phyloP scores from a whole-genome alignment of 2,113 vertebrate genomes.

The Bujurquina vittata region DNA sequence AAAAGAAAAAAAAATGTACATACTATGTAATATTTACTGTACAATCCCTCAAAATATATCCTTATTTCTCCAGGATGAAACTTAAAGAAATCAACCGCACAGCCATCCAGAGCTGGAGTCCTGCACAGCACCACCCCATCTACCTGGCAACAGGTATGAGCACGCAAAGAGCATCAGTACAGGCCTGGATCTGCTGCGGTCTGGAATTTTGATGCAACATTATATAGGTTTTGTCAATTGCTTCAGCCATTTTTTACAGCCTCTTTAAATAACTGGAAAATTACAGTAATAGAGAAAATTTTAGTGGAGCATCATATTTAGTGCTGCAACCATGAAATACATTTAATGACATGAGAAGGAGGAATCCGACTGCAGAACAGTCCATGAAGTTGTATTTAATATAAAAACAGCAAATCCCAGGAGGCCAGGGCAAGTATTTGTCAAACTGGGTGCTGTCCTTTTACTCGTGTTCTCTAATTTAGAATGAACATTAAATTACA shows the following conservation, averaged over 20 bases:
- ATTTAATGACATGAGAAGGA: not conserved
- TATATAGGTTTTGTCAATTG: not conserved
- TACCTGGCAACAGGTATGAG: slow-evolving; percentile 92
- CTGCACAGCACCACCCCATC: slow-evolving; percentile 92
- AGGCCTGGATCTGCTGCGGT: not conserved
- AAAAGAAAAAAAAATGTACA: not conserved
- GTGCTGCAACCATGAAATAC: not conserved
- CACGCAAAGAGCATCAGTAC: not conserved
- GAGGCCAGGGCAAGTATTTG: not conserved
- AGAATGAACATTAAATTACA: not conserved
- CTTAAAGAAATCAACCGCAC: slow-evolving; percentile 95
- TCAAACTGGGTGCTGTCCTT: not conserved
- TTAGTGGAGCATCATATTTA: not conserved
- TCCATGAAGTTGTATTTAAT: not conserved
- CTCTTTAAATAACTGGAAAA: not conserved
- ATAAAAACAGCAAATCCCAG: not conserved
- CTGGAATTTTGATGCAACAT: not conserved
- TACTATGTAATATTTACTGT: not conserved
- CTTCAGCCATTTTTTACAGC: not conserved
- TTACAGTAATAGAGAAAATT: too few species aligned
- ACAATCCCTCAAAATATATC: not conserved
- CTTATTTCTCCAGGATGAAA: slow-evolving; percentile 85
- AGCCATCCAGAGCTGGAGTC: slow-evolving; percentile 97
- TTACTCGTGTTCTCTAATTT: not conserved
- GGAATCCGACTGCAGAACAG: not conserved